Evolutionary conservation across 2,888 invertebrate genomes (phyloP), one percentile per base, ranked within the genome.

Genomic region (Macroteleia sp.): DNA sequence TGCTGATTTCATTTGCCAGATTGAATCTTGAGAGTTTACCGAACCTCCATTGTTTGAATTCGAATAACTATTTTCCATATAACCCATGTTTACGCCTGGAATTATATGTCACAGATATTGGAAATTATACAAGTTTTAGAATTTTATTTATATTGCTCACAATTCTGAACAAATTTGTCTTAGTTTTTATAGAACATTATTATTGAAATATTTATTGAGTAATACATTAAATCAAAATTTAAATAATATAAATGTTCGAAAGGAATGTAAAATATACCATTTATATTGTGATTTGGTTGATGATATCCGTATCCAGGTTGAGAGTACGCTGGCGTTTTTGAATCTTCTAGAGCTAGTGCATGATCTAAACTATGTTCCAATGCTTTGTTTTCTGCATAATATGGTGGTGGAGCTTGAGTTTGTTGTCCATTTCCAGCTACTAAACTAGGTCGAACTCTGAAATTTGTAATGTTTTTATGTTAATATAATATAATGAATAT

Each of bases 1-100:
- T 0, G 96, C 96, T 94, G 96, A 96, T 92, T 97, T 97, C 94
- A 97, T 96, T 92, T 97, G 97, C 97, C 98, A 97, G 87, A 98
- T 92, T 34, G 97, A 97, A 91, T 97, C 97, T 92, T 97, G 97
- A 3, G 97, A 97, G 92, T 98, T 97, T 69, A 97, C 97, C 86
- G 97, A 97, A 82, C 97, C 97, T n/a, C 97, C 97, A 91, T 97
- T 97, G 92, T 97, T 97, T 74, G 97, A 97, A 91, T 97, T 97
- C 73, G 97, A 96, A 92, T 97, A 97, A 91, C 96, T 97, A 92
- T 97, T 97, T 91, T 97, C 97, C 92, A 97, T 95, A 92, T 97
- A 97, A 79, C 95, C 96, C 95, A 96, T 96, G 92, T 96, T 96
- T 80, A 95, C 95, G 95, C 96, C 96, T 96, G 12, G 22, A 54